Conservation (phyloP, 2,113 vertebrate genomes). For the Onychostruthus taczanowskii region DNA sequence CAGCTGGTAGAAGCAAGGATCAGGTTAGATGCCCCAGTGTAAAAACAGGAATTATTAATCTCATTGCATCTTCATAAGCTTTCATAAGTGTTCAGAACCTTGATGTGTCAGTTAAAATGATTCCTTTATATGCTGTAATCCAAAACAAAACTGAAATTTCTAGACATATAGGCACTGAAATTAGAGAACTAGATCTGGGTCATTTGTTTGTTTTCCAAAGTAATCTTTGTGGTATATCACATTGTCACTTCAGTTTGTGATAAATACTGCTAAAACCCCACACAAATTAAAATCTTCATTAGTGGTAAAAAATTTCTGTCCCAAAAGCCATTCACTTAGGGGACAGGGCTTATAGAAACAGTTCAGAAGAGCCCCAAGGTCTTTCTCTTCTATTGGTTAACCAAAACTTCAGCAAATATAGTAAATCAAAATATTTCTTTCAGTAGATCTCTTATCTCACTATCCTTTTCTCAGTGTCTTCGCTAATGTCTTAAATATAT, state of each 20-base stretch:
- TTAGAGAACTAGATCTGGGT: not conserved
- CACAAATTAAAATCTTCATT: not conserved
- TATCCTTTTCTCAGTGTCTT: not conserved
- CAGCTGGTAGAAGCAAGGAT: not conserved
- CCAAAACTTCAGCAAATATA: slow-evolving; percentile 33
- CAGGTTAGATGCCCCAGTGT: not conserved
- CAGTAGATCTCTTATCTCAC: not conserved
- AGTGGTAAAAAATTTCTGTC: not conserved
- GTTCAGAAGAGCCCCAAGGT: not conserved
- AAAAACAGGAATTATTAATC: not conserved
- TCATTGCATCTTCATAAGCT: not conserved
- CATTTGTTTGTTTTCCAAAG: not conserved
- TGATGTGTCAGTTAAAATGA: not conserved
- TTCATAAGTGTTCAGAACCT: not conserved
- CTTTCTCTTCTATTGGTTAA: slow-evolving; percentile 8
- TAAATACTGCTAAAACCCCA: not conserved
- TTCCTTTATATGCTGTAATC: not conserved
- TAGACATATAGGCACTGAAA: not conserved
- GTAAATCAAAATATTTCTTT: slow-evolving; percentile 54
- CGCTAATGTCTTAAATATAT: slow-evolving; percentile 16
- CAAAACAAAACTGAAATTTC: not conserved
- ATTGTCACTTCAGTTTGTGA: not conserved
- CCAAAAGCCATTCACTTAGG: slow-evolving; percentile 1
- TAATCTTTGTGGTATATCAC: not conserved
- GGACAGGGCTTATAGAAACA: not conserved